Evolutionary conservation across 2,797 vertebrate genomes (phyloP).

Genomic region (Hydrocynus forskahlii): DNA sequence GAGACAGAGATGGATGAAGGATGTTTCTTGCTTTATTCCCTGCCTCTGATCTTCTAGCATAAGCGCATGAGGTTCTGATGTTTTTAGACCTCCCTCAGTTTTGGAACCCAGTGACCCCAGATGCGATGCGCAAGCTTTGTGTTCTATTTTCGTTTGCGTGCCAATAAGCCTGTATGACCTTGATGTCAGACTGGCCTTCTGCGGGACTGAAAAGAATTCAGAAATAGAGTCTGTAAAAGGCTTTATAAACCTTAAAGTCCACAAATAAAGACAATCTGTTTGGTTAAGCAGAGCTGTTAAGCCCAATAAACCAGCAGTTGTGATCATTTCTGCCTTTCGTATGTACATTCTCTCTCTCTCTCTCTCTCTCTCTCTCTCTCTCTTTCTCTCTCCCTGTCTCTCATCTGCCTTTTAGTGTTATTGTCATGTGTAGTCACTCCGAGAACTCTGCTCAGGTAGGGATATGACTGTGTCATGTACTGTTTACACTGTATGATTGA

Average conservation of each 20-base stretch:
- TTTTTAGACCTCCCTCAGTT: not conserved
- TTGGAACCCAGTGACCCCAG: not conserved
- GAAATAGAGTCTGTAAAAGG: not conserved
- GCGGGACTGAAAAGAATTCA: not conserved
- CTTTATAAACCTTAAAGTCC: not conserved
- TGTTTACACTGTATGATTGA: no score
- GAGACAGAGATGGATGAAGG: slow-evolving; percentile 16
- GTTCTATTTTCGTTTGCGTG: not conserved
- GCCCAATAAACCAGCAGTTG: not conserved
- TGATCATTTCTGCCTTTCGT: no score
- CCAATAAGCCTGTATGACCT: not conserved
- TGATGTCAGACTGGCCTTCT: not conserved
- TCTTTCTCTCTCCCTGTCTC: no score
- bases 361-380: no score
- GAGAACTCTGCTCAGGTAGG: no score
- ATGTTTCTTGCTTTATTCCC: not conserved
- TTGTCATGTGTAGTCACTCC: no score
- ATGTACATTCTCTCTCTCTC: no score
- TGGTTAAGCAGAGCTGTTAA: not conserved
- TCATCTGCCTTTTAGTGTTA: no score
- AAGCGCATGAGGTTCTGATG: not conserved
- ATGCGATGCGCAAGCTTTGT: not conserved
- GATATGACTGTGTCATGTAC: no score
- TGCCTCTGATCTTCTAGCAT: slow-evolving; percentile 10
- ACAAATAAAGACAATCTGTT: not conserved